A percentile compares a stretch with the other conserved stretches of the same genome.
These are phyloP conservation scores for Propithecus deckenii DNA, from an alignment of 2,797 vertebrate genomes.

Conservation along the genomic window DNA sequence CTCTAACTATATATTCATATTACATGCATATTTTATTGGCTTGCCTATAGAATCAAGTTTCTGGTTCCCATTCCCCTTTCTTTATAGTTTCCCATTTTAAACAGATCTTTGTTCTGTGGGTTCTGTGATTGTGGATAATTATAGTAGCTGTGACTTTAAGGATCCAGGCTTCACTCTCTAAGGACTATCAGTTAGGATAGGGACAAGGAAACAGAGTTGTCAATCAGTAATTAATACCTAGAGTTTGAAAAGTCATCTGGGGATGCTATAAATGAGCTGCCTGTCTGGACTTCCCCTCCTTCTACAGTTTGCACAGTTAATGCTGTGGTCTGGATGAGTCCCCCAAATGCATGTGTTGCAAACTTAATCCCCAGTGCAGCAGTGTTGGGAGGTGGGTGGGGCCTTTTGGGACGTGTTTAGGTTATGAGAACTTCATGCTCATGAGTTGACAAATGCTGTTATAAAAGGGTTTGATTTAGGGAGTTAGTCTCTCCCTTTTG, in stretches of 20 bases:
- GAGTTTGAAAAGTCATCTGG: neutral
- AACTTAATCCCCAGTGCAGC: neutral
- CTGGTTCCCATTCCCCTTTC: neutral
- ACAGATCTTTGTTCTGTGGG: neutral
- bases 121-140: neutral
- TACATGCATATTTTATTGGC: neutral
- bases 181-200: neutral
- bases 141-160: neutral
- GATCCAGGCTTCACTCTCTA: neutral
- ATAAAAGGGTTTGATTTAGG: neutral
- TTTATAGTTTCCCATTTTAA: neutral
- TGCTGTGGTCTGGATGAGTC: neutral
- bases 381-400: neutral
- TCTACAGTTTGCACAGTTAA: neutral
- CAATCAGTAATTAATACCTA: neutral
- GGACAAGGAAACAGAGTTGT: neutral
- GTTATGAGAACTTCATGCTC: neutral
- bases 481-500: neutral
- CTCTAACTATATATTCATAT: neutral
- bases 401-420: neutral
- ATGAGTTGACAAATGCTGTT: too few species aligned
- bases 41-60: neutral
- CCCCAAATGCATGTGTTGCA: neutral
- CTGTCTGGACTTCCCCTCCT: neutral
- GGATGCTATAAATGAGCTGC: neutral